Evolutionary conservation across 2,113 vertebrate species (phyloP).

Genomic region (Pica pica): DNA sequence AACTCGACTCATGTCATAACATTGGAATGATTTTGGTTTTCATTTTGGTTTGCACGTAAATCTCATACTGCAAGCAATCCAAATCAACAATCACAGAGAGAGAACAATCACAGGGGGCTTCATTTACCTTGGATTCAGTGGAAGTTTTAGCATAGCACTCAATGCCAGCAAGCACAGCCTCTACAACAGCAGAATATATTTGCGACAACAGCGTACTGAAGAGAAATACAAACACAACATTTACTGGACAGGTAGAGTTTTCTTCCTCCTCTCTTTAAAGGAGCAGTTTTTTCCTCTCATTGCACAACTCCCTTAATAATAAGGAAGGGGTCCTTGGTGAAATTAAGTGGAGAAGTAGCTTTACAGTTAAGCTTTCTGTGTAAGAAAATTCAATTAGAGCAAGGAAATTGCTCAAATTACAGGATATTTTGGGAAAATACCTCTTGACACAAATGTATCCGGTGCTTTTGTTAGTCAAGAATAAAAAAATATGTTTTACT

Average conservation of each 20-base stretch:
- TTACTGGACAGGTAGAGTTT: constrained; percentile 30
- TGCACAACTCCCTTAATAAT: neutral
- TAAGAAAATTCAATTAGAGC: neutral
- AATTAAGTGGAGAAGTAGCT: neutral
- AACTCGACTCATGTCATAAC: neutral
- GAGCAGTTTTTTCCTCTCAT: neutral
- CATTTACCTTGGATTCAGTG: constrained; percentile 82
- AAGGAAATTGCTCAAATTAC: neutral
- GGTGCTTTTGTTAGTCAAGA: neutral
- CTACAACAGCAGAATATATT: constrained; percentile 87
- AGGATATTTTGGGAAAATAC: neutral
- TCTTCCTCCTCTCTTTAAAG: neutral
- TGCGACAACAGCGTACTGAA: constrained; percentile 84
- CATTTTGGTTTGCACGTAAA: neutral
- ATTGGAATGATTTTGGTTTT: rapidly evolving
- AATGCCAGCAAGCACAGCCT: constrained; percentile 90
- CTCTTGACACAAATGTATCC: neutral
- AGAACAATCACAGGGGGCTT: neutral
- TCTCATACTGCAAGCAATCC: neutral
- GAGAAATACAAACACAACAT: constrained; percentile 64
- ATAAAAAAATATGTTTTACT: neutral
- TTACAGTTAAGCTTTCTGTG: neutral
- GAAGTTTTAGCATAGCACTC: constrained; percentile 86
- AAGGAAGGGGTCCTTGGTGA: neutral
- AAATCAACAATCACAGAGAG: neutral